A percentile compares a stretch with the other conserved stretches of the same genome.
These are phyloP conservation scores for Murina feae DNA, from an alignment of 2,113 vertebrate species.

Conservation along the genomic window DNA sequence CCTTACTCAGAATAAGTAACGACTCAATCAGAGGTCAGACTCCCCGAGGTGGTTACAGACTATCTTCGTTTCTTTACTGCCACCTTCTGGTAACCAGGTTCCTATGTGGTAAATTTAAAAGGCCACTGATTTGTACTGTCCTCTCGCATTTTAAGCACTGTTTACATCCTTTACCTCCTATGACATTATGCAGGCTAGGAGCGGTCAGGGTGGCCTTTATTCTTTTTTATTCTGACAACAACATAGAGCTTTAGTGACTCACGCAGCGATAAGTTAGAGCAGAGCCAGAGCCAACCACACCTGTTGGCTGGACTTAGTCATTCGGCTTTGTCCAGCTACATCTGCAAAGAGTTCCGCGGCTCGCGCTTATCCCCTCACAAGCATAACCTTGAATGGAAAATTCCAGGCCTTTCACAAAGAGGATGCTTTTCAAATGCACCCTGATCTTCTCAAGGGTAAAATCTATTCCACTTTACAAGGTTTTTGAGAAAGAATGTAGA, in stretches of 20 bases:
- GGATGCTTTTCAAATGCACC: not conserved
- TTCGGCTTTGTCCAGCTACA: not conserved
- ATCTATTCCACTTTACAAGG: not conserved
- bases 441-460: slow-evolving; percentile 9
- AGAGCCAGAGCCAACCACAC: not conserved
- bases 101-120: not conserved
- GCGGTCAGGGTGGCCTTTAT: not conserved
- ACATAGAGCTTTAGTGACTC: not conserved
- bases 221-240: not conserved
- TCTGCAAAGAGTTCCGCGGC: not conserved
- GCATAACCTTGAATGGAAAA: slow-evolving; percentile 10
- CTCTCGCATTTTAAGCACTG: not conserved
- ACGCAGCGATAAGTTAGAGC: not conserved
- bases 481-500: not conserved
- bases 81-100: slow-evolving; percentile 76
- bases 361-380: not conserved
- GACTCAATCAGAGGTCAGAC: not conserved
- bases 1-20: not conserved
- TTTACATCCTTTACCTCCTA: not conserved
- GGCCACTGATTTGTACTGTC: not conserved
- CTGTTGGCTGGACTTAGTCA: not conserved
- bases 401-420: not conserved
- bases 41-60: not conserved
- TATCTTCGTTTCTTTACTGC: slow-evolving; percentile 71
- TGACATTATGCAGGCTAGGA: not conserved